These are phyloP conservation scores for Oxycera nigricornis DNA, from an alignment of 2,888 invertebrate genomes.

Conservation along the genomic window DNA sequence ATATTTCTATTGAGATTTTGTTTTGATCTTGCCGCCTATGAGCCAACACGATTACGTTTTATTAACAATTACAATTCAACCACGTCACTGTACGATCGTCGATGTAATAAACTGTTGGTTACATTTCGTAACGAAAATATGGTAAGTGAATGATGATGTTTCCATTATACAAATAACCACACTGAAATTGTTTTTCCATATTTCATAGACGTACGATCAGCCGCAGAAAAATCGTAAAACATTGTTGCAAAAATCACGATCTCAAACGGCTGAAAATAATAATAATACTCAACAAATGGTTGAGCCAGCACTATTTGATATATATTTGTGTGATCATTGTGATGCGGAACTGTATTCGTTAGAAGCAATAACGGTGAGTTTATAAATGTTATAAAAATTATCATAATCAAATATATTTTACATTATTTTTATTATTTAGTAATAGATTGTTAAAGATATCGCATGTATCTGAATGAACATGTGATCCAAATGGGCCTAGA, in stretches of 20 bases:
- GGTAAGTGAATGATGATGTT: constrained; percentile 58
- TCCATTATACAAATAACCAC: background rate
- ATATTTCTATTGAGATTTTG: constrained; percentile 75
- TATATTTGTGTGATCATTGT: constrained; percentile 78
- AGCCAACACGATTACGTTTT: constrained; percentile 70
- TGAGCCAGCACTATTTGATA: constrained; percentile 68
- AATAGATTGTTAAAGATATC: too few relatives aligned
- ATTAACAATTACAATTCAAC: constrained; percentile 77
- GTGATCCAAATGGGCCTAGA: too few relatives aligned
- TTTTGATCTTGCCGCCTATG: constrained; percentile 71
- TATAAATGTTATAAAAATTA: too few relatives aligned
- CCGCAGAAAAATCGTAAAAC: constrained; percentile 61
- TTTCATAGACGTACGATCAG: constrained; percentile 59
- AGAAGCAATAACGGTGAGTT: constrained; percentile 65
- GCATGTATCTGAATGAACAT: too few relatives aligned
- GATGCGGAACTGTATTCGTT: constrained; percentile 74
- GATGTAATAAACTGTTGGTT: constrained; percentile 71
- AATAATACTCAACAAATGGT: constrained; percentile 63
- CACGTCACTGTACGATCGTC: constrained; percentile 73
- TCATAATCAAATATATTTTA: too few relatives aligned
- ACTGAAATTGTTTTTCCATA: constrained; percentile 15
- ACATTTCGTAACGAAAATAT: constrained; percentile 80
- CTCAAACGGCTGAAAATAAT: constrained; percentile 53
- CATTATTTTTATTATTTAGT: too few relatives aligned
- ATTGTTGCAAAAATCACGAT: constrained; percentile 59